Conservation (phyloP, 2,113 vertebrate genomes). For the Gambusia holbrooki region DNA sequence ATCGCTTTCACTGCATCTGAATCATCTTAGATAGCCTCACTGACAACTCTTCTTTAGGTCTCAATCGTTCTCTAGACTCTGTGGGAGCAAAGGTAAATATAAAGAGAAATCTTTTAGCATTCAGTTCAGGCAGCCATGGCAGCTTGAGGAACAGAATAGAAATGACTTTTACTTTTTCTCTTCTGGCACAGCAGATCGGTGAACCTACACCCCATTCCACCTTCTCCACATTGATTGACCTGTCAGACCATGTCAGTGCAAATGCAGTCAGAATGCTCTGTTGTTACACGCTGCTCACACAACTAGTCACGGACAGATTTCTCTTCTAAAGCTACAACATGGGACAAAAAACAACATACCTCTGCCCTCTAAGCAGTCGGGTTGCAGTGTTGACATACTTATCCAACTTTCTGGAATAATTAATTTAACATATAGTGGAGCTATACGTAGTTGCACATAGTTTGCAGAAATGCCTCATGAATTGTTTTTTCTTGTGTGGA, state of each 20-base stretch:
- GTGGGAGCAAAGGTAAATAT: constrained; percentile 3
- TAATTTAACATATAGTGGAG: constrained; percentile 20
- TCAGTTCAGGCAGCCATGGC: constrained; percentile 19
- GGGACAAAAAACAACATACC: neutral
- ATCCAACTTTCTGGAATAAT: constrained; percentile 48
- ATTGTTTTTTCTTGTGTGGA: constrained; percentile 31
- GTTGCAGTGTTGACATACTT: constrained; percentile 36
- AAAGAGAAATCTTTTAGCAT: constrained; percentile 20
- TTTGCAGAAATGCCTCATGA: constrained; percentile 30
- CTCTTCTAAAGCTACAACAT: constrained; percentile 25
- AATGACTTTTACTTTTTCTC: constrained; percentile 57
- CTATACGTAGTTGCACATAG: constrained; percentile 4
- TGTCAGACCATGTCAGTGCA: constrained; percentile 61
- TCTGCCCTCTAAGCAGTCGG: constrained; percentile 25
- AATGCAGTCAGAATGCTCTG: constrained; percentile 36
- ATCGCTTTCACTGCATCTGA: neutral
- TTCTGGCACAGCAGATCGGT: constrained; percentile 58
- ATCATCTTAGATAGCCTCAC: neutral
- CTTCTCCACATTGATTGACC: constrained; percentile 68
- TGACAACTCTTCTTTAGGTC: constrained; percentile 1
- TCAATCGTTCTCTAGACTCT: neutral
- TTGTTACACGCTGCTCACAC: constrained; percentile 35
- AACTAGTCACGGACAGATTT: constrained; percentile 27
- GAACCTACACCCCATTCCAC: constrained; percentile 44
- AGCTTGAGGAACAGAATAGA: constrained; percentile 27